Base-by-base conservation (phyloP, 2,797 vertebrate species). In the Pipistrellus pipistrellus region DNA sequence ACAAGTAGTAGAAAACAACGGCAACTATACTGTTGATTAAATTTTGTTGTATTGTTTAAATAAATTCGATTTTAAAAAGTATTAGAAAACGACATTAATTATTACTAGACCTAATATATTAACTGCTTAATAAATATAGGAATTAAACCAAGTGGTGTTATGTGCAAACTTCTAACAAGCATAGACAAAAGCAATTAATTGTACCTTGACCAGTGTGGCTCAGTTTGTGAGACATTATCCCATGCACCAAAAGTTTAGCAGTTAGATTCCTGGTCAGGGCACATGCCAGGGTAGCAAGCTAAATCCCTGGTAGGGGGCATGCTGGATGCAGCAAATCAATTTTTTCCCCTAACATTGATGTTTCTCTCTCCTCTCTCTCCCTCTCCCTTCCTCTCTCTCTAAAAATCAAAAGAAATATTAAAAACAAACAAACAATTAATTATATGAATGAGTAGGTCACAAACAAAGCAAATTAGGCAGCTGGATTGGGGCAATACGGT, bases 111-210 rank as follows among this genome's bases (percentile, higher is more conserved):
- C n/a, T n/a, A n/a, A n/a, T n/a, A n/a, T 25, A 85, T 62, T 53
- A 93, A 94, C 71, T 81, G 21, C 1, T 92, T 73, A 90, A 46
- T 86, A 30, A 83, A 66, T 72, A 76, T 57, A 41, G 69, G 7
- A 91, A 81, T 46, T 27, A 93, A 91, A 82, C 48, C 51, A 15
- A 66, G 14, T 76, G 62, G 35, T 59, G 51, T 20, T 83, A 69
- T 77, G 15, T 84, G 41, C n/a, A 78, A 83, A 83, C 57, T 83
- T 35, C 17, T 89, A 78, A 44, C 38, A 93, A 85, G 30, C 55
- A 89, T 20, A 89, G 11, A 62, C 35, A 78, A 85, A 94, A 85
- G 8, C 71, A 95, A 55, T 51, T 86, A 86, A 71, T 44, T 82
- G 8, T 64, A 62, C n/a, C n/a, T 17, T 66, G 8, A 32, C 64